phyloP scores from a whole-genome alignment of 92 coral and sea anemone genomes.

The Hydrozoanthus gracilis region DNA sequence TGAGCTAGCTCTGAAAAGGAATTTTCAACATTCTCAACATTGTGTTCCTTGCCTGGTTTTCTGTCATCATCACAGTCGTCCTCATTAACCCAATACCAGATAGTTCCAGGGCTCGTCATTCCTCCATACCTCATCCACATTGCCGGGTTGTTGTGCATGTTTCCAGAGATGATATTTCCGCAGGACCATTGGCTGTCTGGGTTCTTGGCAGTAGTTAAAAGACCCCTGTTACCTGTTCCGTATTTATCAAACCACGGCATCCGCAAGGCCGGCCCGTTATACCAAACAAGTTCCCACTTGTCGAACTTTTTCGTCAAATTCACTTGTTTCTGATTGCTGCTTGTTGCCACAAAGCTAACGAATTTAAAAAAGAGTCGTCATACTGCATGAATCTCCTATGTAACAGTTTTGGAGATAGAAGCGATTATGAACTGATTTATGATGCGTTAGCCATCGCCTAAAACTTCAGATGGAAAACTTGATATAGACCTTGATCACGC shows the following conservation, averaged over 20 bases:
- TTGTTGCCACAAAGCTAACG: slow-evolving; percentile 58
- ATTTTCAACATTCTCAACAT: too few species aligned
- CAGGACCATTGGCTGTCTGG: slow-evolving; percentile 32
- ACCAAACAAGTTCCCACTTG: slow-evolving; percentile 55
- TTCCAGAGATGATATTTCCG: slow-evolving; percentile 66
- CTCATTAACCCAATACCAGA: slow-evolving; percentile 79
- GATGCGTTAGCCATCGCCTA: too few species aligned
- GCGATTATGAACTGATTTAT: too few species aligned
- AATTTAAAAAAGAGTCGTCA: background rate
- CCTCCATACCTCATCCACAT: slow-evolving; percentile 54
- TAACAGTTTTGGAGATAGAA: background rate
- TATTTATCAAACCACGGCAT: slow-evolving; percentile 73
- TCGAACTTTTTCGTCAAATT: slow-evolving; percentile 53
- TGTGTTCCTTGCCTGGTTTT: slow-evolving; percentile 47
- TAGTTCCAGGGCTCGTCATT: slow-evolving; percentile 63
- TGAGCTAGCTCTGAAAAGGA: too few species aligned
- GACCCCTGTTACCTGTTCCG: slow-evolving; percentile 49
- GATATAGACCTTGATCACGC: too few species aligned
- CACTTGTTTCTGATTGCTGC: slow-evolving; percentile 56
- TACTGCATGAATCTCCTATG: background rate
- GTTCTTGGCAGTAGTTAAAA: slow-evolving; percentile 49
- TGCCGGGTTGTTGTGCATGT: slow-evolving; percentile 50
- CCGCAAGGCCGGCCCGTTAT: slow-evolving; percentile 32
- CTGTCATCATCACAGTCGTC: slow-evolving; percentile 71
- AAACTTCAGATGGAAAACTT: too few species aligned